Evolutionary conservation across 1,140 invertebrate species (phyloP).

Genomic region (Orius insidiosus): DNA sequence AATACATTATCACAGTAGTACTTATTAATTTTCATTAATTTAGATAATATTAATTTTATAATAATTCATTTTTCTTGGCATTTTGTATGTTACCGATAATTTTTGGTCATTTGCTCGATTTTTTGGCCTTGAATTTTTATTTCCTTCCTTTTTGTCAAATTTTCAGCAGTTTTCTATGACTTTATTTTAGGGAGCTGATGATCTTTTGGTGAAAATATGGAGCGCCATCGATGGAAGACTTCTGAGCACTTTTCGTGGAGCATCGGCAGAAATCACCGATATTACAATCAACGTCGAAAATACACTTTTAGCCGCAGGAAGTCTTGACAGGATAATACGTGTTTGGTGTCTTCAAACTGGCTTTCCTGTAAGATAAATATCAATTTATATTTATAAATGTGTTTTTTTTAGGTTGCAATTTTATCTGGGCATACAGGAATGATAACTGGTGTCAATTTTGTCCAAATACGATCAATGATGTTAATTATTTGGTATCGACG

Average conservation of each 20-base stretch:
- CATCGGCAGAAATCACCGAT: slow-evolving; percentile 89
- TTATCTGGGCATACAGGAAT: slow-evolving; percentile 69
- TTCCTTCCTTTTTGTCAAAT: too few species aligned
- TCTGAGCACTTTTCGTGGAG: slow-evolving; percentile 77
- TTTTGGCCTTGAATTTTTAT: too few species aligned
- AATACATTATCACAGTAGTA: slow-evolving; percentile 78
- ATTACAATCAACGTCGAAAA: slow-evolving; percentile 88
- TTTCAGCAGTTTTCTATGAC: too few species aligned
- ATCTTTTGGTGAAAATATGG: slow-evolving; percentile 93
- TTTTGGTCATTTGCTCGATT: too few species aligned
- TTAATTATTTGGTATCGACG: slow-evolving; percentile 77
- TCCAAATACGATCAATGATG: slow-evolving; percentile 53
- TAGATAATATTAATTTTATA: too few species aligned
- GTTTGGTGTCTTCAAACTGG: slow-evolving; percentile 86
- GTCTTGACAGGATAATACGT: slow-evolving; percentile 72
- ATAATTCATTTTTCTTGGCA: too few species aligned
- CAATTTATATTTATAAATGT: background rate
- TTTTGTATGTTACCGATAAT: too few species aligned
- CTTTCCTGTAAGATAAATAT: slow-evolving; percentile 52
- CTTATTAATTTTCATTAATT: too few species aligned
- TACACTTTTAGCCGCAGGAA: slow-evolving; percentile 64
- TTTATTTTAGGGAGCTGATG: slow-evolving; percentile 83
- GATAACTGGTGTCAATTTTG: slow-evolving; percentile 81
- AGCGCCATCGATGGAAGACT: slow-evolving; percentile 75
- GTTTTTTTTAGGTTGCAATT: slow-evolving; percentile 36